These are phyloP conservation scores for Marisa cornuarietis DNA, from an alignment of 1,140 invertebrate genomes.

Conservation along the genomic window DNA sequence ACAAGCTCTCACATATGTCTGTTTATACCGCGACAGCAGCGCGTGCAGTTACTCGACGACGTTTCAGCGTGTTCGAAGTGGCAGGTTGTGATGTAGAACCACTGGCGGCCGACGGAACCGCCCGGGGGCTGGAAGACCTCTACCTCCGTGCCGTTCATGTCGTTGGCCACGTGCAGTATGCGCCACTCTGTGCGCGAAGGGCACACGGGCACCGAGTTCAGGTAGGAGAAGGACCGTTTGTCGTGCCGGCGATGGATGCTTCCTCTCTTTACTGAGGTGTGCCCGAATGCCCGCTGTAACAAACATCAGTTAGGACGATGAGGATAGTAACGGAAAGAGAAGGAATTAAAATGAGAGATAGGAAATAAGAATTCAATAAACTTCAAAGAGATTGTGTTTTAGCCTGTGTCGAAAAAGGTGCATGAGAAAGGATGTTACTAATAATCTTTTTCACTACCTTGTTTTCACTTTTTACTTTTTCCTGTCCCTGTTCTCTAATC, in stretches of 20 bases:
- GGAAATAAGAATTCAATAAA: neutral
- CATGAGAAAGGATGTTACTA: neutral
- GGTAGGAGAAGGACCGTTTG: slow-evolving; percentile 36
- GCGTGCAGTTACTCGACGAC: slow-evolving; percentile 32
- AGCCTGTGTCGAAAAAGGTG: neutral
- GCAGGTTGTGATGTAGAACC: slow-evolving; percentile 57
- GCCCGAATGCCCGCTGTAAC: neutral
- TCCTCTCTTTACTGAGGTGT: neutral
- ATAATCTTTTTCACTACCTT: no score
- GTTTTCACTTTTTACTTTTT: no score
- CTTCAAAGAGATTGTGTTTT: neutral
- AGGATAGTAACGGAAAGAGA: no score
- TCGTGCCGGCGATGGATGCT: neutral
- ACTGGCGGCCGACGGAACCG: slow-evolving; percentile 39
- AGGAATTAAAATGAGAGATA: neutral
- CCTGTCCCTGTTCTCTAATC: no score
- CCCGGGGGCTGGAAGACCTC: slow-evolving; percentile 48
- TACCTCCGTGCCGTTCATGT: slow-evolving; percentile 52
- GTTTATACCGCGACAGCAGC: slow-evolving; percentile 50
- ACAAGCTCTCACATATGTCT: slow-evolving; percentile 32
- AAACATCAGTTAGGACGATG: neutral
- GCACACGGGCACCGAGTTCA: slow-evolving; percentile 39
- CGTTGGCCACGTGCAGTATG: slow-evolving; percentile 36
- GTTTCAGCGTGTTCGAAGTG: slow-evolving; percentile 28
- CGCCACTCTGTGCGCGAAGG: slow-evolving; percentile 50